A percentile compares a stretch with the other conserved stretches of the same genome.
phyloP scores from a whole-genome alignment of 2,113 vertebrate genomes.

The Columbina picui region DNA sequence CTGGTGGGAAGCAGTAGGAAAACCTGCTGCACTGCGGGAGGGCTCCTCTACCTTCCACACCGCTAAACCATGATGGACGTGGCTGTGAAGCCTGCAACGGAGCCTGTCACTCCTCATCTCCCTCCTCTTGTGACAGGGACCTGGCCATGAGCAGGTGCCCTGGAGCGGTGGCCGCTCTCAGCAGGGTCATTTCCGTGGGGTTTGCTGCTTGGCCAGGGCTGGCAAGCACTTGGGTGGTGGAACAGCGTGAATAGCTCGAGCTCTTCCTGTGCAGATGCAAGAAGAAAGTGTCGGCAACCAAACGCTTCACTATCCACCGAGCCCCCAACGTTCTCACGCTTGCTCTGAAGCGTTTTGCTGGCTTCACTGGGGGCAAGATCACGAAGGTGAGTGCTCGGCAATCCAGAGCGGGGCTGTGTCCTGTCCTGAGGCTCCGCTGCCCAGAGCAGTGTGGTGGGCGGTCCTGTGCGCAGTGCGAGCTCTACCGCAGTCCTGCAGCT shows the following conservation, averaged over 20 bases:
- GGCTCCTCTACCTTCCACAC: rapidly evolving
- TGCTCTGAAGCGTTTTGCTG: slow-evolving; percentile 92
- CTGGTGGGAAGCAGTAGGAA: background rate
- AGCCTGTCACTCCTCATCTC: background rate
- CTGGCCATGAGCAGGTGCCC: background rate
- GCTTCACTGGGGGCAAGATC: slow-evolving; percentile 92
- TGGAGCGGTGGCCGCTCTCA: background rate
- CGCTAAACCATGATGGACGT: rapidly evolving
- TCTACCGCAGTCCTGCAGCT: background rate
- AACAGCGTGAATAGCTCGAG: background rate
- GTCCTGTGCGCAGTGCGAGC: rapidly evolving
- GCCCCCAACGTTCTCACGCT: slow-evolving; percentile 90
- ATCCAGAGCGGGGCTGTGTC: background rate
- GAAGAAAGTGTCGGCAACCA: slow-evolving; percentile 93
- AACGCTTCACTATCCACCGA: slow-evolving; percentile 91
- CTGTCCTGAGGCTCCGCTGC: background rate
- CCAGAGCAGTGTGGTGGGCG: rapidly evolving
- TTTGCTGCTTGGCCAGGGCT: background rate
- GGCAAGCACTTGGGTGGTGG: background rate
- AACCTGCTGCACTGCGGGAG: rapidly evolving
- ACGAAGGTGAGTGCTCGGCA: slow-evolving; percentile 82
- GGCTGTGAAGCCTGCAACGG: rapidly evolving
- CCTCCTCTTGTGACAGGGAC: background rate
- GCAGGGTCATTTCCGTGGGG: background rate
- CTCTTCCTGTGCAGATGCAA: slow-evolving; percentile 82